Evolutionary conservation across 1,140 invertebrate species (phyloP).

Genomic region (Drosophila tsacasi): DNA sequence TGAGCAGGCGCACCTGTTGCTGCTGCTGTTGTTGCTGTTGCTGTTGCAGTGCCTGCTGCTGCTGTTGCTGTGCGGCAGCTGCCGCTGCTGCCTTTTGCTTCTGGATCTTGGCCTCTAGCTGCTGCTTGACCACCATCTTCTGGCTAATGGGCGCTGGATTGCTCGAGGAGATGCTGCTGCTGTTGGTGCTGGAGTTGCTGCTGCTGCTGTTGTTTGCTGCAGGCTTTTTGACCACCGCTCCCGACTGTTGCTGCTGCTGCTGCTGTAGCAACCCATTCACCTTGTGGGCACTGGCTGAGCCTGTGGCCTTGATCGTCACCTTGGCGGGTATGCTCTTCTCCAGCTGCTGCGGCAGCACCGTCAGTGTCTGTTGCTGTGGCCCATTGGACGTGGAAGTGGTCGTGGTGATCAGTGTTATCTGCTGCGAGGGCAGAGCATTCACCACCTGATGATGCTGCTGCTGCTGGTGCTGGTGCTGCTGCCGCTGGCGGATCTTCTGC

Average conservation of each 20-base stretch:
- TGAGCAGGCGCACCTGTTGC: conserved; percentile 71
- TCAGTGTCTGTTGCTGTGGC: conserved; percentile 72
- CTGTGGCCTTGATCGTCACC: conserved; percentile 55
- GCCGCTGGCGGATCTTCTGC: conserved; percentile 87
- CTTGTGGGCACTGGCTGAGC: conserved; percentile 18
- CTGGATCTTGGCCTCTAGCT: conserved; percentile 90
- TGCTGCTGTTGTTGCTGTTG: conserved; percentile 54
- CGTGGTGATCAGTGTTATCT: conserved; percentile 88
- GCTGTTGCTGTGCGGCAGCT: conserved; percentile 71
- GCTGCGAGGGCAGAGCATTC: conserved; percentile 85
- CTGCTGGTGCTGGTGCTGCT: conserved; percentile 71
- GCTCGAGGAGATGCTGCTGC: conserved; percentile 8
- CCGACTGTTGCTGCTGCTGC: conserved; percentile 15
- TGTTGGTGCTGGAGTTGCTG: conserved; percentile 14
- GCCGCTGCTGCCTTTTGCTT: conserved; percentile 83
- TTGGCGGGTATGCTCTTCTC: conserved; percentile 71
- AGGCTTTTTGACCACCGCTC: conserved; percentile 33
- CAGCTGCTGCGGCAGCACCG: conserved; percentile 67
- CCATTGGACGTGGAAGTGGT: conserved; percentile 52
- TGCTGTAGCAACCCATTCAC: conserved; percentile 36
- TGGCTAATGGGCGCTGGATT: conserved; percentile 69
- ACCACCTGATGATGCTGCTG: conserved; percentile 78
- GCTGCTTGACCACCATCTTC: conserved; percentile 88
- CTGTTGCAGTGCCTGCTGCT: conserved; percentile 56
- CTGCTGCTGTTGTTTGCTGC: conserved; percentile 14